A percentile compares a stretch with the other conserved stretches of the same genome.
Evolutionary conservation across 2,888 invertebrate genomes (phyloP).

Genomic region (Stenichneumon culpator): DNA sequence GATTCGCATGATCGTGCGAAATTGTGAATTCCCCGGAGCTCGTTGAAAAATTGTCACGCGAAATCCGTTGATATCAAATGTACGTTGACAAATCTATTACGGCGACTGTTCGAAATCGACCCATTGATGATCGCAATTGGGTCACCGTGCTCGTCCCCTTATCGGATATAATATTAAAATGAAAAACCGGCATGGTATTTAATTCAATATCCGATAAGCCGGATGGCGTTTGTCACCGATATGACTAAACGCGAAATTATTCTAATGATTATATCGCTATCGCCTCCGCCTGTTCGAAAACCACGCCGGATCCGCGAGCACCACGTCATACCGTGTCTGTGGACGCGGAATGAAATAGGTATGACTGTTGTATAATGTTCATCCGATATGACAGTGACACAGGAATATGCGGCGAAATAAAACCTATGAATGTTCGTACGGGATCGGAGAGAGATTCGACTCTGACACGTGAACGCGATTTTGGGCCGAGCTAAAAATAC

Average conservation of each 20-base stretch:
- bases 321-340: constrained; percentile 19
- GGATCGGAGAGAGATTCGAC: constrained; percentile 44
- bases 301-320: background rate
- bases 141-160: background rate
- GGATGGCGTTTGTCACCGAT: constrained; percentile 39
- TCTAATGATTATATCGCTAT: constrained; percentile 45
- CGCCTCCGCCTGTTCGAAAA: constrained; percentile 17
- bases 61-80: background rate
- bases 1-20: too few species aligned
- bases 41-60: background rate
- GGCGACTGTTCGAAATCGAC: background rate
- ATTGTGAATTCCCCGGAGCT: background rate
- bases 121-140: background rate
- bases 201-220: constrained; percentile 19
- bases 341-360: constrained; percentile 43
- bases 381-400: constrained; percentile 14
- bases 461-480: constrained; percentile 21
- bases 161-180: background rate
- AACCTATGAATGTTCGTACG: constrained; percentile 40
- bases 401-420: constrained; percentile 27
- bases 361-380: constrained; percentile 26
- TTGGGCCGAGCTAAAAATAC: constrained; percentile 75
- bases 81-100: background rate
- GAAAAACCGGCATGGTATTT: background rate
- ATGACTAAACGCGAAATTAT: constrained; percentile 30